Evolutionary conservation across 1,140 invertebrate genomes (phyloP).

Genomic region (Drosophila malerkotliana): DNA sequence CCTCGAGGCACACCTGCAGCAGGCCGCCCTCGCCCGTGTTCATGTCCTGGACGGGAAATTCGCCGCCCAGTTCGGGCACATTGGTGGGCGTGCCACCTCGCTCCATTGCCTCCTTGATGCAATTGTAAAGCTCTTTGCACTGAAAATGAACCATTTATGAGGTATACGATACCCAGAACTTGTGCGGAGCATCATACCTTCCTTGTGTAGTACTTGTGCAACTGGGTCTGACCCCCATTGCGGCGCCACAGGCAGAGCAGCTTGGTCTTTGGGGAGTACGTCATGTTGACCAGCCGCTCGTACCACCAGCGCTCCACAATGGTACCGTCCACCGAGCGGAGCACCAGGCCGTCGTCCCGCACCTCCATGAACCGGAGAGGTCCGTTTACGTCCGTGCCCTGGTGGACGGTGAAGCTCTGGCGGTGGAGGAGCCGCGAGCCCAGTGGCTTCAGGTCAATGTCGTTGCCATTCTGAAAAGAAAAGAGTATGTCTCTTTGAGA

Average conservation of each 20-base stretch:
- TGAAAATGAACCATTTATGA: slow-evolving; percentile 81
- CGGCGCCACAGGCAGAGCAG: slow-evolving; percentile 98
- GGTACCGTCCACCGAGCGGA: slow-evolving; percentile 92
- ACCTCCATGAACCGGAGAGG: slow-evolving; percentile 99
- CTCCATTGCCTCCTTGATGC: slow-evolving; percentile 99
- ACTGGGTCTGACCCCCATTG: slow-evolving; percentile 93
- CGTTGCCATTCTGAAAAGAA: slow-evolving; percentile 93
- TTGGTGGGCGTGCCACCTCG: slow-evolving; percentile 92
- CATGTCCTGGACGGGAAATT: slow-evolving; percentile 99
- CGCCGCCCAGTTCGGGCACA: slow-evolving; percentile 96
- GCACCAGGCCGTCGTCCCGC: slow-evolving; percentile 97
- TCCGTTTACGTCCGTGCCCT: slow-evolving; percentile 94
- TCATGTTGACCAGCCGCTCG: slow-evolving; percentile 99
- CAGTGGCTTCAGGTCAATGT: slow-evolving; percentile 97
- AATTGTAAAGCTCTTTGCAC: slow-evolving; percentile 99
- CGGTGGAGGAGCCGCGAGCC: slow-evolving; percentile 96
- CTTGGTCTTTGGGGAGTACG: slow-evolving; percentile 98
- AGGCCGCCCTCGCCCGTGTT: slow-evolving; percentile 97
- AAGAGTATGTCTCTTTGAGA: background rate
- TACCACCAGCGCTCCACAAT: slow-evolving; percentile 99
- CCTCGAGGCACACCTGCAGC: slow-evolving; percentile 99
- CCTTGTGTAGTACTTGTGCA: slow-evolving; percentile 99
- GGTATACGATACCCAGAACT: no score
- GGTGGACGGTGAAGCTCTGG: slow-evolving; percentile 99
- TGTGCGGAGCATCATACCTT: slow-evolving; percentile 88